Evolutionary conservation across 2,113 vertebrate genomes (phyloP).

Genomic region (Trochalopteron elliotii): DNA sequence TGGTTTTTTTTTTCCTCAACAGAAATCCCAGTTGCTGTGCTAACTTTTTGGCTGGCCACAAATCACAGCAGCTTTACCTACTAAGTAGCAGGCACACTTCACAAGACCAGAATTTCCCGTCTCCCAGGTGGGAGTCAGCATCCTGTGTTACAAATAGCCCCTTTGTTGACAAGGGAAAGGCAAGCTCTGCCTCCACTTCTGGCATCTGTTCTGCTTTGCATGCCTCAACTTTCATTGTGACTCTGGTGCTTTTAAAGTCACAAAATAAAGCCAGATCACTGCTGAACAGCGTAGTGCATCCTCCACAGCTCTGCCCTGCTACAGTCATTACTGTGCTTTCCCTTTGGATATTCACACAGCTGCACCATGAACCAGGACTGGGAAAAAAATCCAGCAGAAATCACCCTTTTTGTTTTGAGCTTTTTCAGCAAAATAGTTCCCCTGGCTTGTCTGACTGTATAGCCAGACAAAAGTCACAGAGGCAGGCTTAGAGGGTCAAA

Average conservation of each 20-base stretch:
- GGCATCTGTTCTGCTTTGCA: rapidly evolving
- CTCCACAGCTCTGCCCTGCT: background rate
- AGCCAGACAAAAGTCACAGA: background rate
- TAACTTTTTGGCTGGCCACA: background rate
- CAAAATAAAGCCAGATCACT: background rate
- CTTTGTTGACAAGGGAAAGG: background rate
- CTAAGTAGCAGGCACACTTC: background rate
- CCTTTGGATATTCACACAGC: background rate
- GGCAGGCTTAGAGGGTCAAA: background rate
- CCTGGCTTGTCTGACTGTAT: background rate
- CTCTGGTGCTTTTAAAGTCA: background rate
- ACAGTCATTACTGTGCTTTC: background rate
- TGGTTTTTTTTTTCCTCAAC: background rate
- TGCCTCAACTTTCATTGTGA: background rate
- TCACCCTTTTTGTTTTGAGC: background rate
- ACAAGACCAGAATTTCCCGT: background rate
- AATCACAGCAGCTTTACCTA: background rate
- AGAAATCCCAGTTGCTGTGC: background rate
- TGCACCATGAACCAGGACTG: background rate
- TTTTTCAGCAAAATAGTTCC: background rate
- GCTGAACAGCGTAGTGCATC: background rate
- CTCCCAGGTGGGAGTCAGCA: background rate
- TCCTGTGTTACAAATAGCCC: background rate
- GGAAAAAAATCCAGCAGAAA: background rate
- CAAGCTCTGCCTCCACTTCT: background rate